Conservation (phyloP, 2,113 vertebrate genomes). For the Pomatorhinus ruficollis region DNA sequence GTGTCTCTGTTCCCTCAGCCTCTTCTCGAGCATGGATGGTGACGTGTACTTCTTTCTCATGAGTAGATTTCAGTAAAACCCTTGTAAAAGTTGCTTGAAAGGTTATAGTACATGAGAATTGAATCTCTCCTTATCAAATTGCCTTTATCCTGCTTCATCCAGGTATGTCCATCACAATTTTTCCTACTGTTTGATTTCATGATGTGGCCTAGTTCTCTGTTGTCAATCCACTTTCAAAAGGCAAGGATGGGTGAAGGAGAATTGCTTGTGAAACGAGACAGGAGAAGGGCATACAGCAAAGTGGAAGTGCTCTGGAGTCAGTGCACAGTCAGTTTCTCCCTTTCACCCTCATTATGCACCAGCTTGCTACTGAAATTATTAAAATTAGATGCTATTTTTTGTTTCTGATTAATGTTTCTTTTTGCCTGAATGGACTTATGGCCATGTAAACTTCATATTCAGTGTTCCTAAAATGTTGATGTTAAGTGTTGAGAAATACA, state of each 20-base stretch:
- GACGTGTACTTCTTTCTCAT: accelerated
- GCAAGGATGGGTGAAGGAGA: neutral
- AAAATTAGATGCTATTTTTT: neutral
- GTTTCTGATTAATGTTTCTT: neutral
- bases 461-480: neutral
- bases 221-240: neutral
- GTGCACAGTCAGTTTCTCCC: neutral
- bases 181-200: neutral
- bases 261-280: neutral
- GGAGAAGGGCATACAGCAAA: neutral
- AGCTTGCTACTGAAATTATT: neutral
- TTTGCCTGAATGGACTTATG: neutral
- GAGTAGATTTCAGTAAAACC: neutral
- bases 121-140: neutral
- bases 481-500: neutral
- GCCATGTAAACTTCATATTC: neutral
- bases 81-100: neutral
- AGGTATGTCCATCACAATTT: neutral
- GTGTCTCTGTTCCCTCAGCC: neutral
- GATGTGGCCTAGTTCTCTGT: neutral
- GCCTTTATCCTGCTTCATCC: neutral
- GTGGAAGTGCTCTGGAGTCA: neutral
- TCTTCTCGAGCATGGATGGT: neutral
- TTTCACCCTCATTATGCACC: neutral
- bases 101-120: neutral